Percentiles rank a stretch among this genome's conserved stretches.
These are phyloP conservation scores for Tenrec ecaudatus DNA, from an alignment of 2,113 vertebrate genomes.

Conservation along the genomic window DNA sequence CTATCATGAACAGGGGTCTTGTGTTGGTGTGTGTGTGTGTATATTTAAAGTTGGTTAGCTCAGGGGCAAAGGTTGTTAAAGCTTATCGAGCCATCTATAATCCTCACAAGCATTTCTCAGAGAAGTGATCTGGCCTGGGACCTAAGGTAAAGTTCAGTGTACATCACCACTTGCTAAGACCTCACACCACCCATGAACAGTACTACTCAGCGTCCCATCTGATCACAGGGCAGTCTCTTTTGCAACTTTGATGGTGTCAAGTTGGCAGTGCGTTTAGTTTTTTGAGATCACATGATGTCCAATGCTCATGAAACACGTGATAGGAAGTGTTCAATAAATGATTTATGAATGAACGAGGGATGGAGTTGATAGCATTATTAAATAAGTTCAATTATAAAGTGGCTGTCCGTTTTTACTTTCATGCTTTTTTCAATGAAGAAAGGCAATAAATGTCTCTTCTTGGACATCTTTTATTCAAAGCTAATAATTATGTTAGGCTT, in stretches of 20 bases:
- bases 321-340: slow-evolving; percentile 17
- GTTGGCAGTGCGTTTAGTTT: no score
- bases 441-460: neutral
- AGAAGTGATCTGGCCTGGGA: neutral
- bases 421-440: neutral
- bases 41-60: neutral
- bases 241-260: neutral
- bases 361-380: neutral
- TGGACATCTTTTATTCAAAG: neutral
- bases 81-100: neutral
- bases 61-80: neutral
- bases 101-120: neutral
- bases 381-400: slow-evolving; percentile 24
- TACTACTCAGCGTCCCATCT: neutral
- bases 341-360: slow-evolving; percentile 37
- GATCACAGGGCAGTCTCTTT: neutral
- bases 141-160: neutral
- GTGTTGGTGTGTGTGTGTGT: neutral
- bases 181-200: fast-evolving
- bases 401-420: neutral
- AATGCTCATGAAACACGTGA: neutral
- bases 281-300: neutral
- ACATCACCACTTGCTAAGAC: neutral
- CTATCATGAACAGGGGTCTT: neutral
- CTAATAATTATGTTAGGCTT: slow-evolving; percentile 22